Evolutionary conservation across 2,113 vertebrate genomes (phyloP).

Genomic region (Cathartes aura): DNA sequence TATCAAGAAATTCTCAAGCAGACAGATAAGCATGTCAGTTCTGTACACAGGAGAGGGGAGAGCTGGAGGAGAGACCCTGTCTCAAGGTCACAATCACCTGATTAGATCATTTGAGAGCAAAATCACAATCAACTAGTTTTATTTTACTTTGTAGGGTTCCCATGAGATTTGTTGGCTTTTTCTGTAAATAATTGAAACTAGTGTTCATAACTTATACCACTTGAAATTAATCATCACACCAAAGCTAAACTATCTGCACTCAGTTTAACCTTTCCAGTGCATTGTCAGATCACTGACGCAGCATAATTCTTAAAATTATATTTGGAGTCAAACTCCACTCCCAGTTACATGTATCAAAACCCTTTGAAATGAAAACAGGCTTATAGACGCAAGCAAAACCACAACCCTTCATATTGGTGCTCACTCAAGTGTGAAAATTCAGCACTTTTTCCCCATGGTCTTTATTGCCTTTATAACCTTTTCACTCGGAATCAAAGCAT

Average conservation of each 20-base stretch:
- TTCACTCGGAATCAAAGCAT: neutral
- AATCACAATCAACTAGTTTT: neutral
- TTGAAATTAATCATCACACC: constrained; percentile 14
- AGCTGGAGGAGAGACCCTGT: neutral
- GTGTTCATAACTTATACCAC: neutral
- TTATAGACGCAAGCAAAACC: neutral
- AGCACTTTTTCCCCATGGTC: neutral
- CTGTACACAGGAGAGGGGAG: neutral
- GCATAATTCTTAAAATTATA: neutral
- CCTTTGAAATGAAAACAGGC: constrained; percentile 3
- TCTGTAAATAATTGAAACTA: constrained; percentile 7
- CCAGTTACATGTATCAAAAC: neutral
- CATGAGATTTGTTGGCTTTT: neutral
- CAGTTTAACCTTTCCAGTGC: neutral
- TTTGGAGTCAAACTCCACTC: neutral
- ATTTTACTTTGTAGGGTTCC: neutral
- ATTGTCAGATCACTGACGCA: neutral
- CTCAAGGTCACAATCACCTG: neutral
- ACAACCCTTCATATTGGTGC: neutral
- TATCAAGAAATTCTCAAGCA: neutral
- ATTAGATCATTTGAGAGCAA: neutral
- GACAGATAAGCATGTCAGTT: neutral
- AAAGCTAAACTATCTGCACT: neutral
- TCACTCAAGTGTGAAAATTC: neutral
- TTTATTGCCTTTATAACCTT: constrained; percentile 7